Evolutionary conservation across 35 echinoderm and acorn worm genomes (phyloP).

Genomic region (Hemicentrotus pulcherrimus): DNA sequence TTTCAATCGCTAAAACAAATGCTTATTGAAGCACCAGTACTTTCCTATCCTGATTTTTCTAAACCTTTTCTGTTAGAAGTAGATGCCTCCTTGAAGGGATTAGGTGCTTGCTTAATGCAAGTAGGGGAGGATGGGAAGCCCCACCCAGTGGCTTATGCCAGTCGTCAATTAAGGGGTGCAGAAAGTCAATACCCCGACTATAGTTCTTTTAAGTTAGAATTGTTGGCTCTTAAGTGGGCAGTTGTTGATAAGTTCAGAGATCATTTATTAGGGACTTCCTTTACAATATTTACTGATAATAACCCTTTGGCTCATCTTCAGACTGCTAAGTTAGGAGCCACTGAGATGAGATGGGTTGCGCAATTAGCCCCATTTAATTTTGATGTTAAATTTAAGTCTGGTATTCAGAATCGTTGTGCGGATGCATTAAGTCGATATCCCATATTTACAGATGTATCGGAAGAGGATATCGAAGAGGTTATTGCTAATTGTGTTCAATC

Average conservation of each 20-base stretch:
- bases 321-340: background rate
- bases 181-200: slow-evolving; percentile 44
- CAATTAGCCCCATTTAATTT: background rate
- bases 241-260: slow-evolving; percentile 64
- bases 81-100: slow-evolving; percentile 55
- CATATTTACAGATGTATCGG: background rate
- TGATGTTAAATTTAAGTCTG: background rate
- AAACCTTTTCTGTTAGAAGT: slow-evolving; percentile 58
- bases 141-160: slow-evolving; percentile 60
- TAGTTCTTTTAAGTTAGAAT: slow-evolving; percentile 57
- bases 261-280: slow-evolving; percentile 43
- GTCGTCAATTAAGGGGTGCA: slow-evolving; percentile 47
- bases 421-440: background rate
- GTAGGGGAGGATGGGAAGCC: slow-evolving; percentile 46
- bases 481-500: background rate
- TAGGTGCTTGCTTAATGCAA: slow-evolving; percentile 62
- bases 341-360: background rate
- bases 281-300: slow-evolving; percentile 52
- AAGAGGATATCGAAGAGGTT: background rate
- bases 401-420: background rate
- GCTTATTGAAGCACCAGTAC: slow-evolving; percentile 11
- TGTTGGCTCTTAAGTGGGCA: slow-evolving; percentile 54
- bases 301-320: slow-evolving; percentile 30
- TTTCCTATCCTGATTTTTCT: slow-evolving; percentile 45
- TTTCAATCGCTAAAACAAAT: background rate